These are phyloP conservation scores for Torymus auratus DNA, from an alignment of 2,888 invertebrate species.

Conservation along the genomic window DNA sequence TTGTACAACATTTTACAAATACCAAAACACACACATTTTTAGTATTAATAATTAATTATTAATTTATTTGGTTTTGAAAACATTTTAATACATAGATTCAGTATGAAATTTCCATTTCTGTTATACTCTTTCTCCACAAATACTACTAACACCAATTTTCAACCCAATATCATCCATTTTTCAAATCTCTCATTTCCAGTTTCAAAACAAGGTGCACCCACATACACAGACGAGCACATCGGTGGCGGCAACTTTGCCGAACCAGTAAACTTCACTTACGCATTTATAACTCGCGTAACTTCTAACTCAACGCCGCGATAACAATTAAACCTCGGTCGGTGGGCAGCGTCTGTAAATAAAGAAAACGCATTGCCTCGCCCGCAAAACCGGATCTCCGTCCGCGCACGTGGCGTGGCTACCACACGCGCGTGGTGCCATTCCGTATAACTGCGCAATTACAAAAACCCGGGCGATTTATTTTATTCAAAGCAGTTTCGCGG, in stretches of 20 bases:
- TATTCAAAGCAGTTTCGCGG: constrained; percentile 16
- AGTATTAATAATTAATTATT: no score
- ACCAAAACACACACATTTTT: no score
- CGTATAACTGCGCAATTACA: constrained; percentile 43
- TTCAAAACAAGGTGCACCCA: no score
- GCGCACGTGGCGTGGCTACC: no score
- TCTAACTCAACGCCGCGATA: constrained; percentile 41
- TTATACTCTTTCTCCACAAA: no score
- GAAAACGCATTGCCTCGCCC: constrained; percentile 24
- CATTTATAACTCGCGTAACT: constrained; percentile 33
- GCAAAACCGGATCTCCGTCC: background rate
- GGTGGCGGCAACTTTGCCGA: background rate
- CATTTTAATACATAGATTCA: no score
- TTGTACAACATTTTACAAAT: no score
- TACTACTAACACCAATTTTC: no score
- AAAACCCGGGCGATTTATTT: constrained; percentile 39
- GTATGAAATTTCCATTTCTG: no score
- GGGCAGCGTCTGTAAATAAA: constrained; percentile 35
- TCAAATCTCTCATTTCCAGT: background rate
- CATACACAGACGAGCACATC: no score
- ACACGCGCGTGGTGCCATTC: background rate
- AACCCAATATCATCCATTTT: background rate
- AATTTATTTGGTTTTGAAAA: no score
- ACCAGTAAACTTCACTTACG: constrained; percentile 34
- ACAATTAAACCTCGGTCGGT: constrained; percentile 25